Conservation (phyloP, 2,888 invertebrate genomes). For the Taenaris catops region DNA sequence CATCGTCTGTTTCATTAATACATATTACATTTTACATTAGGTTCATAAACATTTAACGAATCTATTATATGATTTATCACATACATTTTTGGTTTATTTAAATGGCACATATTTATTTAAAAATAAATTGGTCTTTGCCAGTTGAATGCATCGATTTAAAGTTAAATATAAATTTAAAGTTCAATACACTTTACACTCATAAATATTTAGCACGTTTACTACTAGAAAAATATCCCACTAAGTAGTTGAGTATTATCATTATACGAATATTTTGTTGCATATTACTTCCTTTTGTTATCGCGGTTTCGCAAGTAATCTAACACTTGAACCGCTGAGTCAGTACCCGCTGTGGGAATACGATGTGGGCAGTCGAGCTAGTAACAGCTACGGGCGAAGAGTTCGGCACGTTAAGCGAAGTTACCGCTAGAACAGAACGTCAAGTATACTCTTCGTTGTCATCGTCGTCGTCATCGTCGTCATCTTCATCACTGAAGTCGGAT, state of each 20-base stretch:
- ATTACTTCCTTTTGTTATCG: slow-evolving; percentile 1
- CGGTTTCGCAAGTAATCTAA: slow-evolving; percentile 25
- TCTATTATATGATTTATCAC: slow-evolving; percentile 12
- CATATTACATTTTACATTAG: no score
- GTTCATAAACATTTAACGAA: background rate
- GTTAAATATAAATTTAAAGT: background rate
- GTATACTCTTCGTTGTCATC: slow-evolving; percentile 66
- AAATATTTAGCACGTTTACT: slow-evolving; percentile 3
- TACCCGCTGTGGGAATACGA: slow-evolving; percentile 50
- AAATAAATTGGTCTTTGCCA: slow-evolving; percentile 4
- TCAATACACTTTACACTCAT: slow-evolving; percentile 1
- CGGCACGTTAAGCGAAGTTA: slow-evolving; percentile 52
- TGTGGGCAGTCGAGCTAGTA: slow-evolving; percentile 30
- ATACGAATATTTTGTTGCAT: background rate
- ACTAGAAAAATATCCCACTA: slow-evolving; percentile 18
- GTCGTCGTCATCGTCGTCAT: slow-evolving; percentile 46
- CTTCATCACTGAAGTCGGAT: slow-evolving; percentile 45
- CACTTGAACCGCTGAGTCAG: slow-evolving; percentile 38
- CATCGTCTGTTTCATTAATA: no score
- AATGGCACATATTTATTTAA: slow-evolving; percentile 25
- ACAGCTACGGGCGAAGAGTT: slow-evolving; percentile 40
- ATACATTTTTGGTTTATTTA: slow-evolving; percentile 21
- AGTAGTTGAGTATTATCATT: slow-evolving; percentile 24
- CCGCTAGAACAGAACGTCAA: slow-evolving; percentile 43
- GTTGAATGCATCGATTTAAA: background rate